Evolutionary conservation across 2,113 vertebrate species (phyloP), one percentile per base, ranked within the genome.

Genomic region (Ursus arctos): DNA sequence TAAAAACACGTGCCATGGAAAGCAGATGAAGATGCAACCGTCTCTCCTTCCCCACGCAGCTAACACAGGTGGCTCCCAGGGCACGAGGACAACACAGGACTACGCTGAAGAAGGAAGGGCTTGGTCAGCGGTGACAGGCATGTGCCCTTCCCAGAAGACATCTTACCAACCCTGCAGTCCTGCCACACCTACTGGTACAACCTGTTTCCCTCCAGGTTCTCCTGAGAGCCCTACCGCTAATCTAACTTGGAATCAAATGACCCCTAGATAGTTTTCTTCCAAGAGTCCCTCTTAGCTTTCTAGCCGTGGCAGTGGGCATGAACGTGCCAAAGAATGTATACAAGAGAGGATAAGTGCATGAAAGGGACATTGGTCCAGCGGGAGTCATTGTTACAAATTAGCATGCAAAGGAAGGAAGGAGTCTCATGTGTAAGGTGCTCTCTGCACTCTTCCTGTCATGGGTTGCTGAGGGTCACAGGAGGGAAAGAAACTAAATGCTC

Each of bases 21-120:
- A 84, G 72, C 47, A 55, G 72, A 53, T 40, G 9, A 67, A 67
- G 67, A 12, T 18, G 53, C 28, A n/a, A 57, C 22, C n/a, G 1
- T n/a, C 2, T 28, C 18, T 19, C 24, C 77, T 26, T 61, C 40
- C 40, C 53, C 0, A 0, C 0, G 22, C n/a, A 12, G 61, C 16
- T 10, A 18, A 9, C 26, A 61, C 11, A 40, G 71, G 71, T 6
- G 53, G 18, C 7, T 18, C 26, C 43, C 4, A 31, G 36, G 67
- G 12, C 13, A 8, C 0, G 0, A 72, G 89, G 6, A 21, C 3
- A 31, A n/a, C 0, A 8, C 28, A 33, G 72, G 33, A 11, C 63
- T 59, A 13, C 26, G 28, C 63, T 28, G 24, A 24, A 28, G 47
- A 53, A 15, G 7, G 15, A 72, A 31, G 2, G n/a, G 43, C 47